These are phyloP conservation scores for Galerucella calmariensis DNA, from an alignment of 2,888 invertebrate genomes.

Conservation along the genomic window DNA sequence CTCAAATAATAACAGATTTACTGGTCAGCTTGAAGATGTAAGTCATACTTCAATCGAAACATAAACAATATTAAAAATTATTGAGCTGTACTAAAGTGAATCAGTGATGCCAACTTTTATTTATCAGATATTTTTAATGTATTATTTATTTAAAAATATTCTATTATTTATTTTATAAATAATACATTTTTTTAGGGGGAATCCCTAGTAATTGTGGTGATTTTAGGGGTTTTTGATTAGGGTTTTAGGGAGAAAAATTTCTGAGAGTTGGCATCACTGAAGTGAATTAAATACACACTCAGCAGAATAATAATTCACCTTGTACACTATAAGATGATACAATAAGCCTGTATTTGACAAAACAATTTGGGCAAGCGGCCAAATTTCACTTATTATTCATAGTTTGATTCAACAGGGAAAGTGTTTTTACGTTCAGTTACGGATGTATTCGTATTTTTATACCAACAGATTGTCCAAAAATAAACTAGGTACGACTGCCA, in stretches of 20 bases:
- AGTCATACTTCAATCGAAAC: neutral
- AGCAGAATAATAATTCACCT: conserved; percentile 10
- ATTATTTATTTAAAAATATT: too few species aligned
- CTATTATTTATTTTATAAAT: too few species aligned
- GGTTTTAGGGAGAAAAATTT: too few species aligned
- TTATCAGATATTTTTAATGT: too few species aligned
- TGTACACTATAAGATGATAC: conserved; percentile 24
- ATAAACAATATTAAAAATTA: neutral
- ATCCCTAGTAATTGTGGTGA: too few species aligned
- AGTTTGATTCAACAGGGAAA: conserved; percentile 25
- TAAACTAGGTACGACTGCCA: conserved; percentile 3
- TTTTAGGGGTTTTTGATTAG: too few species aligned
- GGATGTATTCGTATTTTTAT: conserved; percentile 16
- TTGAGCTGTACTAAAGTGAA: neutral
- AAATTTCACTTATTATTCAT: conserved; percentile 20
- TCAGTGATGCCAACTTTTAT: neutral
- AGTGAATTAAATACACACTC: neutral
- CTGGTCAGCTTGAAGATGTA: too few species aligned
- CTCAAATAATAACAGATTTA: neutral
- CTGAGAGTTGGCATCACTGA: too few species aligned
- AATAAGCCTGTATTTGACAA: conserved; percentile 25
- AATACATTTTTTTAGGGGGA: too few species aligned
- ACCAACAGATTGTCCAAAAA: conserved; percentile 9
- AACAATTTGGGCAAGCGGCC: conserved; percentile 24
- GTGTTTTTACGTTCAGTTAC: conserved; percentile 25